Conservation (phyloP, 2,888 invertebrate genomes). For the Patella pellucida region DNA sequence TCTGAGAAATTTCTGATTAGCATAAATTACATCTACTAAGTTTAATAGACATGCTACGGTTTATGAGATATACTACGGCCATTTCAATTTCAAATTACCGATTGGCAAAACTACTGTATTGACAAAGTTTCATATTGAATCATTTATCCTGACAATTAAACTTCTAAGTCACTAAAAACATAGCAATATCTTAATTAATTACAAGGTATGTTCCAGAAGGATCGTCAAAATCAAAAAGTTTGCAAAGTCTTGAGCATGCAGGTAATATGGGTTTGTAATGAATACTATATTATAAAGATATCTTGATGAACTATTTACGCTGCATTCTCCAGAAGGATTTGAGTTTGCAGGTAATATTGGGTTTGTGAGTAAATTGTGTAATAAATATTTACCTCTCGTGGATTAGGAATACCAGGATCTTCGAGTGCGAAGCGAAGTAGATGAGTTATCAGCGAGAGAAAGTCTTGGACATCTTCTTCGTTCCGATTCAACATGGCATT, state of each 20-base stretch:
- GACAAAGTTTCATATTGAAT: too few species aligned
- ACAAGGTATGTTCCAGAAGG: not conserved
- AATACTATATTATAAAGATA: too few species aligned
- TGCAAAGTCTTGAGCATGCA: not conserved
- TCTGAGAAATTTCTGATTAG: too few species aligned
- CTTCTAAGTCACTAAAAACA: too few species aligned
- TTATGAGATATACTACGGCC: too few species aligned
- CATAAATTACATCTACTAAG: too few species aligned
- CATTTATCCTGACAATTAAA: too few species aligned
- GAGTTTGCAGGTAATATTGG: not conserved
- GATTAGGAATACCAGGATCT: constrained; percentile 80
- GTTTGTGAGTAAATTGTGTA: not conserved
- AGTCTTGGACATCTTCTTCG: constrained; percentile 80
- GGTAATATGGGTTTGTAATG: not conserved
- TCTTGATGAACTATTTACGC: too few species aligned
- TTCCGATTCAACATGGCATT: constrained; percentile 86
- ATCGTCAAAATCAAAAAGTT: not conserved
- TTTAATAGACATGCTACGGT: too few species aligned
- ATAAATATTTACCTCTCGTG: constrained; percentile 61
- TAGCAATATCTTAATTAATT: not conserved
- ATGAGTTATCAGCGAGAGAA: constrained; percentile 89
- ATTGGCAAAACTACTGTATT: too few species aligned
- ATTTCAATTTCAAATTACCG: too few species aligned
- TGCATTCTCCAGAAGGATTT: not conserved
- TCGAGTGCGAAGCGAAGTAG: constrained; percentile 92